These are phyloP conservation scores for Sinocyclocheilus rhinocerous DNA, from an alignment of 2,113 vertebrate species.

Conservation along the genomic window DNA sequence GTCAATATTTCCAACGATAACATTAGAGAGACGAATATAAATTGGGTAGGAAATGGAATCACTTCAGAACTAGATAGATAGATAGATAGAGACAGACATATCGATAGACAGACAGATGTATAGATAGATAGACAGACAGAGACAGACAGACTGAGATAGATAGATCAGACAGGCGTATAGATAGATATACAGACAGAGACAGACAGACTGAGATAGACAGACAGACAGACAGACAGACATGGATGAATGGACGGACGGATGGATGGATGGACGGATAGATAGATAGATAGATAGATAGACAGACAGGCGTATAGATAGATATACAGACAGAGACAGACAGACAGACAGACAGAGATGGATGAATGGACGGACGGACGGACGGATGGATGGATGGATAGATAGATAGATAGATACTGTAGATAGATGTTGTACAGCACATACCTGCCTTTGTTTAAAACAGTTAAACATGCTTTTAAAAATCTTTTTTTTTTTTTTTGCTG, in stretches of 20 bases:
- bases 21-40: neutral
- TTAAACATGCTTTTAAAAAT: neutral
- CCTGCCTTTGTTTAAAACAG: neutral
- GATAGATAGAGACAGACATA: neutral
- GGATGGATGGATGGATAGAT: neutral
- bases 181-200: too few relatives aligned
- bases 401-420: neutral
- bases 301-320: neutral
- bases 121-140: neutral
- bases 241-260: too few relatives aligned
- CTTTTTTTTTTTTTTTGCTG: neutral
- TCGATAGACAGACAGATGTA: neutral
- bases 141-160: neutral
- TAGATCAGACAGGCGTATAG: too few relatives aligned
- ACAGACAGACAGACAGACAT: too few relatives aligned
- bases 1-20: constrained; percentile 1
- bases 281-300: neutral
- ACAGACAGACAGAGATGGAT: too few relatives aligned
- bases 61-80: neutral
- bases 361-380: too few relatives aligned
- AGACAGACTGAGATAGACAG: too few relatives aligned
- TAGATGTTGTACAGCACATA: neutral
- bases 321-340: too few relatives aligned
- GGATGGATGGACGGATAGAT: neutral
- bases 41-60: too few relatives aligned